Evolutionary conservation across 2,113 vertebrate species (phyloP).

Genomic region (Todiramphus chloris): DNA sequence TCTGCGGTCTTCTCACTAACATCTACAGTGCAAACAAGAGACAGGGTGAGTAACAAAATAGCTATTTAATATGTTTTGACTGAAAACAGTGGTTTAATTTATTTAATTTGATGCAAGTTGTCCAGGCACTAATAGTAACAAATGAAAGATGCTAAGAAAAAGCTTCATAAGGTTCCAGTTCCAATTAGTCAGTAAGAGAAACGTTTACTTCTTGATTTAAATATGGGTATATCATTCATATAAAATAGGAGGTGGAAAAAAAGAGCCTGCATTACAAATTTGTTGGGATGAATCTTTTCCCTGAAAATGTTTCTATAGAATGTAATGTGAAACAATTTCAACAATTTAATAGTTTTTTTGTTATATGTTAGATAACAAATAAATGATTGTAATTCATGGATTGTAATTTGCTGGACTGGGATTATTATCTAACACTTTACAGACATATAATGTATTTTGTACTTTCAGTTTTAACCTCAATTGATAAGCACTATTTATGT

Average conservation of each 20-base stretch:
- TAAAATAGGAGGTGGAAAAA: neutral
- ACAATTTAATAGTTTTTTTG: neutral
- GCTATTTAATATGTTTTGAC: neutral
- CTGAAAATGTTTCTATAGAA: neutral
- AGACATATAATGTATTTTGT: constrained; percentile 10
- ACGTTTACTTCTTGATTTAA: neutral
- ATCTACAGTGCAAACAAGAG: neutral
- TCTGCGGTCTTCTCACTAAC: neutral
- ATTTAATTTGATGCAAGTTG: neutral
- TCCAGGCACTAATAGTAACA: neutral
- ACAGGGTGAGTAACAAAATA: neutral
- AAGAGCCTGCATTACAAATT: neutral
- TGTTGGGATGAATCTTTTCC: neutral
- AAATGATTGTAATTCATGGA: neutral
- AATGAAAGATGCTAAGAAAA: neutral
- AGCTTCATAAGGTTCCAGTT: neutral
- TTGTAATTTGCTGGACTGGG: neutral
- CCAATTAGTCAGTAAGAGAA: neutral
- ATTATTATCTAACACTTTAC: constrained; percentile 12
- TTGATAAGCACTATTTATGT: constrained; percentile 31
- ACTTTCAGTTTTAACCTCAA: constrained; percentile 39
- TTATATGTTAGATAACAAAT: neutral
- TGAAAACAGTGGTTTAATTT: neutral
- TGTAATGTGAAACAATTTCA: neutral
- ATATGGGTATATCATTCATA: neutral